These are phyloP conservation scores for Drosophila parabipectinata DNA, from an alignment of 1,140 invertebrate genomes.

Conservation along the genomic window DNA sequence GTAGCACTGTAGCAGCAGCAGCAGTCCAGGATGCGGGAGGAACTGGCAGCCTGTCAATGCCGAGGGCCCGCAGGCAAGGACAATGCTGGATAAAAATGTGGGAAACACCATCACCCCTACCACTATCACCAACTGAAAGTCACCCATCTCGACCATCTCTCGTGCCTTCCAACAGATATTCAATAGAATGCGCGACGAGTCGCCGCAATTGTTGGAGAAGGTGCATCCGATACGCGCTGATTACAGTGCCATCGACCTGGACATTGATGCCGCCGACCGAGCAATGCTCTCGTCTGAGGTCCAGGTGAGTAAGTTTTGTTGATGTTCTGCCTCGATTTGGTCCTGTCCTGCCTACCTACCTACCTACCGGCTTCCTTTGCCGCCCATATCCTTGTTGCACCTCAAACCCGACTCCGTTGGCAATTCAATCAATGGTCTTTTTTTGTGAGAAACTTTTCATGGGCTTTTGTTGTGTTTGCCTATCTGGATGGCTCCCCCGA, in stretches of 20 bases:
- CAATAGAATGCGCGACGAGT: slow-evolving; percentile 86
- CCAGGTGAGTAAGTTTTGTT: slow-evolving; percentile 70
- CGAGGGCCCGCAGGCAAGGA: slow-evolving; percentile 16
- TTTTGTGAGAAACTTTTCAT: slow-evolving; percentile 49
- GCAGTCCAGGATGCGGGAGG: slow-evolving; percentile 28
- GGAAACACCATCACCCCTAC: neutral
- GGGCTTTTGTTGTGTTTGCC: slow-evolving; percentile 54
- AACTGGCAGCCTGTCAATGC: slow-evolving; percentile 21
- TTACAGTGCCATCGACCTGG: slow-evolving; percentile 91
- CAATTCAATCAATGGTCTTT: slow-evolving; percentile 80
- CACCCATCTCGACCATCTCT: neutral
- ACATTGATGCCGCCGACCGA: slow-evolving; percentile 85
- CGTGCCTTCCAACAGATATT: slow-evolving; percentile 86
- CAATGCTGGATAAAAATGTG: slow-evolving; percentile 42
- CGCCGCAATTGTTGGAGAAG: slow-evolving; percentile 88
- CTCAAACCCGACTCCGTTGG: slow-evolving; percentile 46
- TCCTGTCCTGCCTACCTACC: neutral
- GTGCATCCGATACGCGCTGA: slow-evolving; percentile 93
- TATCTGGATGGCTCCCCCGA: slow-evolving; percentile 52
- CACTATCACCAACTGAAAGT: neutral
- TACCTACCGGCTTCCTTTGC: neutral
- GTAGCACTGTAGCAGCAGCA: neutral
- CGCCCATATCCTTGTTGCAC: neutral
- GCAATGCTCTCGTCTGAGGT: slow-evolving; percentile 80
- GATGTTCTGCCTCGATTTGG: neutral